phyloP scores from a whole-genome alignment of 2,113 vertebrate species.

The Eclectus roratus region DNA sequence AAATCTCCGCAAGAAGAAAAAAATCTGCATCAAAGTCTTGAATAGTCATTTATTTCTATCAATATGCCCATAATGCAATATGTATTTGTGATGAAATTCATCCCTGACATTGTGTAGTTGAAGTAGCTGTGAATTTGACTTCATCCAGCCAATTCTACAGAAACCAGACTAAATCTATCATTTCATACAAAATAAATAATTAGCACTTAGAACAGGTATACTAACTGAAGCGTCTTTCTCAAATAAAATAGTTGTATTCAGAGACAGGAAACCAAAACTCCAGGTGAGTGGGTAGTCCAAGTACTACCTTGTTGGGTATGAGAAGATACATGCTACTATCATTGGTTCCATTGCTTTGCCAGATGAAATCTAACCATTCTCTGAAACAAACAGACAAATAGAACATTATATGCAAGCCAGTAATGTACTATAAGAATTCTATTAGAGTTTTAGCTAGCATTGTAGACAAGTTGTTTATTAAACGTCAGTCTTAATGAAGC shows the following conservation, averaged over 20 bases:
- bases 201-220: neutral
- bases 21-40: neutral
- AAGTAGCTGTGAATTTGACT: neutral
- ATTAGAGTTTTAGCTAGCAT: neutral
- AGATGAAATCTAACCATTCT: neutral
- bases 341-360: neutral
- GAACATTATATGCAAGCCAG: neutral
- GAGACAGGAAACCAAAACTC: neutral
- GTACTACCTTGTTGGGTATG: neutral
- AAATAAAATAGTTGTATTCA: neutral
- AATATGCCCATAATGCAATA: neutral
- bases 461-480: neutral
- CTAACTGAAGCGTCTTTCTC: neutral
- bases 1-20: neutral
- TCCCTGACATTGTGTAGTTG: neutral
- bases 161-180: neutral
- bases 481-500: neutral
- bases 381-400: neutral
- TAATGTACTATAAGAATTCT: neutral
- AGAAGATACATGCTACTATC: neutral
- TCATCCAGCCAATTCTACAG: neutral
- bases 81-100: neutral
- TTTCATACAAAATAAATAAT: neutral
- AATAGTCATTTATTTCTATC: neutral
- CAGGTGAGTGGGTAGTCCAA: fast-evolving